Percentiles rank a stretch among this genome's conserved stretches.
Evolutionary conservation across 2,113 vertebrate species (phyloP).

Genomic region (Scartelaos histophorus): DNA sequence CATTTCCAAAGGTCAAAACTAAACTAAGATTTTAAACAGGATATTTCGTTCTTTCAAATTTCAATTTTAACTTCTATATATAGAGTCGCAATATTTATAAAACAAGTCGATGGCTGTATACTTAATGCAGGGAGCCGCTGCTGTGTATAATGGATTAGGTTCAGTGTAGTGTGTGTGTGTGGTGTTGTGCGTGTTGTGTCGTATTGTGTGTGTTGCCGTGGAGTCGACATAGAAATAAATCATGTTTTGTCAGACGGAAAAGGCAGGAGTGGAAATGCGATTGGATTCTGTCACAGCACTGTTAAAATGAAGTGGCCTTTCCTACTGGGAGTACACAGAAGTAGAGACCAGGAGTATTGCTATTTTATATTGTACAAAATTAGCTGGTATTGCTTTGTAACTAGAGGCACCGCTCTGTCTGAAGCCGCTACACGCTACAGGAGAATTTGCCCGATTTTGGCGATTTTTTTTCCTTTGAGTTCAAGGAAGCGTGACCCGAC

Average conservation of each 20-base stretch:
- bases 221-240: conserved; percentile 41
- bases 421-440: too few species aligned
- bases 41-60: too few species aligned
- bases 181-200: background rate
- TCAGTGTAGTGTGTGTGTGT: background rate
- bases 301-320: conserved; percentile 2
- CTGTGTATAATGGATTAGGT: conserved; percentile 33
- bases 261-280: conserved; percentile 2
- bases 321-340: background rate
- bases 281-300: background rate
- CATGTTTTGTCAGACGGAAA: conserved; percentile 4
- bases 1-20: too few species aligned
- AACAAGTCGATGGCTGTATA: conserved; percentile 37
- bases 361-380: background rate
- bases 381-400: too few species aligned
- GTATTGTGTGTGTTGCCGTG: conserved; percentile 21
- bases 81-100: conserved; percentile 1
- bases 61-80: too few species aligned
- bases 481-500: too few species aligned
- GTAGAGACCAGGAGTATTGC: background rate
- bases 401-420: too few species aligned
- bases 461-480: too few species aligned
- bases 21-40: too few species aligned
- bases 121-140: conserved; percentile 20
- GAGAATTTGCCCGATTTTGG: too few species aligned